Evolutionary conservation across 2,888 invertebrate genomes (phyloP).

Genomic region (Camponotus fellah): DNA sequence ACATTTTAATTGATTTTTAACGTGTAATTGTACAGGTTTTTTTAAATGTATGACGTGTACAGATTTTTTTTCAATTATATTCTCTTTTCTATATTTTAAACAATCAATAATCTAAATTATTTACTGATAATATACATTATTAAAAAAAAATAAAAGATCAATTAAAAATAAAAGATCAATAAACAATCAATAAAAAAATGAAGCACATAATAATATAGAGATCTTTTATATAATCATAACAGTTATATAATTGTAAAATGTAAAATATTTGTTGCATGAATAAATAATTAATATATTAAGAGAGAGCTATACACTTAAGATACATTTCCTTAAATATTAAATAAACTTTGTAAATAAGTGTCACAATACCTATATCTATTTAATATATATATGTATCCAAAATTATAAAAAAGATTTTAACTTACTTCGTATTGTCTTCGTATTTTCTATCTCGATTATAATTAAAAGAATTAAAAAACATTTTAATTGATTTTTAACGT

Average conservation of each 20-base stretch:
- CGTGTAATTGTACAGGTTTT: neutral
- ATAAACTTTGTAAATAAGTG: neutral
- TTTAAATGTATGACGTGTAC: neutral
- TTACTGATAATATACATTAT: neutral
- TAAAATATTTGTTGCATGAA: neutral
- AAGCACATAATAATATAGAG: neutral
- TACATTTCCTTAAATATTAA: neutral
- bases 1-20: neutral
- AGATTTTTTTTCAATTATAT: neutral
- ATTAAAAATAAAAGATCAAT: too few species aligned
- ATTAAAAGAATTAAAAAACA: neutral
- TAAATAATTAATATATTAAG: neutral
- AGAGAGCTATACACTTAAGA: neutral
- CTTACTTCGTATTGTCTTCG: neutral
- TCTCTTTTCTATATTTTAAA: neutral
- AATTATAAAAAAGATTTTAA: too few species aligned
- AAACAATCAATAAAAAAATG: neutral
- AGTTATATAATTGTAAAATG: neutral
- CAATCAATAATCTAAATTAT: too few species aligned
- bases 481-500: neutral
- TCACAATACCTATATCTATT: too few species aligned
- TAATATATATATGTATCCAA: too few species aligned
- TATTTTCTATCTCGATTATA: neutral
- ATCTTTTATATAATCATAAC: neutral
- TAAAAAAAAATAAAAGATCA: too few species aligned